phyloP scores from a whole-genome alignment of 2,113 vertebrate genomes.

The Heliornis fulica region DNA sequence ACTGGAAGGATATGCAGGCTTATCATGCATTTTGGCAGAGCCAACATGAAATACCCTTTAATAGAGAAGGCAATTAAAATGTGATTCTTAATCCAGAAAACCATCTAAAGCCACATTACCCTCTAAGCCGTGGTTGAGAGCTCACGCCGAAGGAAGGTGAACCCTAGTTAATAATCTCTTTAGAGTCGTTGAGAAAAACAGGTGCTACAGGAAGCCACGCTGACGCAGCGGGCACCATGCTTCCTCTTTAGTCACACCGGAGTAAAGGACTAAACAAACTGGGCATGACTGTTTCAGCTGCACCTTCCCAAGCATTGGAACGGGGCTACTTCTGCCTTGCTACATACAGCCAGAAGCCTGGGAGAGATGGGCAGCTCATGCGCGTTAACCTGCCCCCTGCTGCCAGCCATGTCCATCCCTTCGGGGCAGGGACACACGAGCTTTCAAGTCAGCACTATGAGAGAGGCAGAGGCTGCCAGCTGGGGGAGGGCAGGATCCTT shows the following conservation, averaged over 20 bases:
- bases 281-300: background rate
- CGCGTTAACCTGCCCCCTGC: background rate
- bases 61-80: slow-evolving; percentile 23
- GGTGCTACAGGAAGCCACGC: slow-evolving; percentile 29
- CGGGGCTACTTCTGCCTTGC: background rate
- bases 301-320: rapidly evolving
- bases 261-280: background rate
- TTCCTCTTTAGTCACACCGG: background rate
- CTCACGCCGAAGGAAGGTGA: background rate
- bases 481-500: background rate
- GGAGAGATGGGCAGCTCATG: background rate
- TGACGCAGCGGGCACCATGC: background rate
- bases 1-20: background rate
- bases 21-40: background rate
- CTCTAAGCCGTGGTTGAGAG: slow-evolving; percentile 5
- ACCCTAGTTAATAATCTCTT: background rate
- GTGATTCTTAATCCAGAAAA: background rate
- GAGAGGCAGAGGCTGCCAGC: background rate
- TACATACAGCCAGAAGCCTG: background rate
- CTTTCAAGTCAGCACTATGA: rapidly evolving
- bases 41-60: background rate
- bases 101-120: background rate
- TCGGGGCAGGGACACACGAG: rapidly evolving
- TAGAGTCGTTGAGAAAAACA: background rate
- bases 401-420: background rate